Evolutionary conservation across 2,888 invertebrate genomes (phyloP).

Genomic region (Argyra leucocephala): DNA sequence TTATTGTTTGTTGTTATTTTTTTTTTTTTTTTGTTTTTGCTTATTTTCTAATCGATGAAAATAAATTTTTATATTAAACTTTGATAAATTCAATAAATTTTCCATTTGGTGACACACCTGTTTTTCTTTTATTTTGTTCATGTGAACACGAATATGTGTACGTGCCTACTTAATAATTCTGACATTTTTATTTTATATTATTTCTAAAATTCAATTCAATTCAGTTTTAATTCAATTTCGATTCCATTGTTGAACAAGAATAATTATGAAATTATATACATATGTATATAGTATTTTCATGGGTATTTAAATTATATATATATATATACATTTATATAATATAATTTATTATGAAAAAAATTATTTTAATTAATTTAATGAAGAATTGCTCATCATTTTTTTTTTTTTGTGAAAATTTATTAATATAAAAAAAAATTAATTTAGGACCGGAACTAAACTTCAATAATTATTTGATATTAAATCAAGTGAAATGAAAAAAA

Average conservation of each 20-base stretch:
- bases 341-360: constrained; percentile 6
- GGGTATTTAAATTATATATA: neutral
- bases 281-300: too few relatives aligned
- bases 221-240: neutral
- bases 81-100: neutral
- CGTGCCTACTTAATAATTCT: neutral
- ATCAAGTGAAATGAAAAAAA: neutral
- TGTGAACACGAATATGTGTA: neutral
- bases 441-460: constrained; percentile 1
- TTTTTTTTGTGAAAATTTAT: neutral
- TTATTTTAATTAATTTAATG: constrained; percentile 2
- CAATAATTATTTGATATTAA: neutral
- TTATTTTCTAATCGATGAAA: neutral
- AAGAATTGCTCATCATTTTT: neutral
- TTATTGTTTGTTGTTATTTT: neutral
- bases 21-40: neutral
- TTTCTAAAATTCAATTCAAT: neutral
- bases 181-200: neutral
- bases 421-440: neutral
- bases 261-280: too few relatives aligned
- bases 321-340: too few relatives aligned
- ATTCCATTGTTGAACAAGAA: neutral
- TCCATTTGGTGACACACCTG: neutral
- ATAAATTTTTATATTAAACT: neutral
- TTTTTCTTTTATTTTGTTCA: too few relatives aligned